These are phyloP conservation scores for Brachypterus glaber DNA, from an alignment of 2,888 invertebrate genomes.

Conservation along the genomic window DNA sequence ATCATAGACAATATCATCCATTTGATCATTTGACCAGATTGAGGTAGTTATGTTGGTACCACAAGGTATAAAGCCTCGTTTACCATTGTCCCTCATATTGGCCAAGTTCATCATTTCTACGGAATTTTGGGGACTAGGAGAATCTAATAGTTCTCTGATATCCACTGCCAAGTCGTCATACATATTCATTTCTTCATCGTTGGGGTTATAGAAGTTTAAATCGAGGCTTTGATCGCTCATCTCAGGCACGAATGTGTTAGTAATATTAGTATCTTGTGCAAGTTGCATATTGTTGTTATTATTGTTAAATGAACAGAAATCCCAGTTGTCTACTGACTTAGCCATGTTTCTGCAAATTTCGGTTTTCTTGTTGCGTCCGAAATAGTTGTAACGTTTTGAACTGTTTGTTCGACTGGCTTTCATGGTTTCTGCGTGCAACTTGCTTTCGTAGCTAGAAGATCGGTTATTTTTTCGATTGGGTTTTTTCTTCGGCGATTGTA, in stretches of 20 bases:
- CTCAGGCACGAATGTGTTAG: too few relatives aligned
- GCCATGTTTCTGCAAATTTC: conserved; percentile 5
- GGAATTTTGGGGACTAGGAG: conserved; percentile 43
- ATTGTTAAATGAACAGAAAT: conserved; percentile 37
- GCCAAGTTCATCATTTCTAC: conserved; percentile 31
- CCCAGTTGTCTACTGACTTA: not conserved
- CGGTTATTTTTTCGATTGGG: not conserved
- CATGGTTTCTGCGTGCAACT: conserved; percentile 3
- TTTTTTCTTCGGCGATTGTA: conserved; percentile 19
- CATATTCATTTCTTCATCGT: conserved; percentile 38
- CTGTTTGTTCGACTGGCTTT: conserved; percentile 9
- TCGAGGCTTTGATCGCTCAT: conserved; percentile 6
- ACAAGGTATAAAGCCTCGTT: conserved; percentile 36
- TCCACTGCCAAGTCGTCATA: conserved; percentile 54
- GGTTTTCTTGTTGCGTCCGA: conserved; percentile 15
- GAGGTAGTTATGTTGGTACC: conserved; percentile 46
- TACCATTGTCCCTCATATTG: conserved; percentile 27
- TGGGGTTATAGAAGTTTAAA: conserved; percentile 7
- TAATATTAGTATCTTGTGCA: not conserved
- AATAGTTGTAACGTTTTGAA: conserved; percentile 18
- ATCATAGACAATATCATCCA: conserved; percentile 22
- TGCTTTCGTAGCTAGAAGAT: not conserved
- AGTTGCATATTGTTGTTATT: conserved; percentile 3
- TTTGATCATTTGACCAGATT: conserved; percentile 42
- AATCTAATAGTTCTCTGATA: conserved; percentile 49